These are phyloP conservation scores for Lithophane leautieri DNA, from an alignment of 2,888 invertebrate genomes.

Conservation along the genomic window DNA sequence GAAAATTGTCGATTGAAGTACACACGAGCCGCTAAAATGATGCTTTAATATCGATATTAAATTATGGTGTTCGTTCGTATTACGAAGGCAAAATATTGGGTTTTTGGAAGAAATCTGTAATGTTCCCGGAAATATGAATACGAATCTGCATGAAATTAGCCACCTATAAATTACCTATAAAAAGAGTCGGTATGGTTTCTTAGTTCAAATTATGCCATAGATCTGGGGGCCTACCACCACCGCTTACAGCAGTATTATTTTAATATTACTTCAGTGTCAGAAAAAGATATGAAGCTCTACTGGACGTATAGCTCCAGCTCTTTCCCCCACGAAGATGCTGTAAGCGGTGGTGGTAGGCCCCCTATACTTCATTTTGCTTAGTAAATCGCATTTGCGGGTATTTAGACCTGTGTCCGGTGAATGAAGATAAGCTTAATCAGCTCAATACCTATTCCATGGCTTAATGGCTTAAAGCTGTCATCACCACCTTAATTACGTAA, in stretches of 20 bases:
- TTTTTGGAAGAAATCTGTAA: background rate
- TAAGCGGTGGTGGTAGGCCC: too few species aligned
- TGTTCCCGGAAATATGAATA: background rate
- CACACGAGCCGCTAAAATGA: conserved; percentile 55
- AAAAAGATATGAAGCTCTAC: too few species aligned
- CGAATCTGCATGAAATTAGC: background rate
- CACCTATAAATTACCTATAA: background rate
- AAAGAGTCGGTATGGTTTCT: background rate
- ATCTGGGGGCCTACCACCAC: too few species aligned
- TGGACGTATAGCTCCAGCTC: too few species aligned
- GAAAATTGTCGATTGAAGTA: conserved; percentile 69
- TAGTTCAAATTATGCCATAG: background rate
- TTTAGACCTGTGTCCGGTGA: background rate
- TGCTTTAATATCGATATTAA: conserved; percentile 33
- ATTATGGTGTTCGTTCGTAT: background rate
- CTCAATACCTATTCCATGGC: background rate
- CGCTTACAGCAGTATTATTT: too few species aligned
- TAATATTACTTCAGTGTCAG: too few species aligned
- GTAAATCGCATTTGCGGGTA: conserved; percentile 9
- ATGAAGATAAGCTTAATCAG: conserved; percentile 12
- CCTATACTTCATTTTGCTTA: background rate
- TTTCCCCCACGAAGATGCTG: too few species aligned
- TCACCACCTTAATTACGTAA: too few species aligned
- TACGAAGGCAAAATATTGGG: background rate
- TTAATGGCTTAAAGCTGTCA: conserved; percentile 8